Evolutionary conservation across 2,888 invertebrate genomes (phyloP).

Genomic region (Andrena praecox): DNA sequence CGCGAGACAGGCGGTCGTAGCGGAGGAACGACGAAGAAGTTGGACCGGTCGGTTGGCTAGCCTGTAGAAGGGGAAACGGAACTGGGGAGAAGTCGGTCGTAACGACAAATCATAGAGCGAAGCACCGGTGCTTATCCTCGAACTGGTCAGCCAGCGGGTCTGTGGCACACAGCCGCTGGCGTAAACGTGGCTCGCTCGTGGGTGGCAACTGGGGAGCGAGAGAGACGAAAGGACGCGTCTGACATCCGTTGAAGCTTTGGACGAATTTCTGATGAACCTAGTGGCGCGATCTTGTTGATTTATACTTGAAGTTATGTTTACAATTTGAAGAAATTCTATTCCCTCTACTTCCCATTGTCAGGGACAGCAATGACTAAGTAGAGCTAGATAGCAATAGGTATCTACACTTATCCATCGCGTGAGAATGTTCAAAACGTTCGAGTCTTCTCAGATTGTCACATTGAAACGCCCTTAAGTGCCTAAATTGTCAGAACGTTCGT

Average conservation of each 20-base stretch:
- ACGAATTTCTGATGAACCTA: background rate
- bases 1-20: slow-evolving; percentile 30
- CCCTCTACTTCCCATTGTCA: too few relatives aligned
- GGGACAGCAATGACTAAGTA: too few relatives aligned
- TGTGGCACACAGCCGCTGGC: slow-evolving; percentile 46
- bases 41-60: slow-evolving; percentile 25
- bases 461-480: slow-evolving; percentile 3
- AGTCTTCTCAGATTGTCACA: background rate
- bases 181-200: slow-evolving; percentile 20
- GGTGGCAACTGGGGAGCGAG: slow-evolving; percentile 4
- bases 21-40: slow-evolving; percentile 40
- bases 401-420: too few relatives aligned
- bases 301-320: too few relatives aligned
- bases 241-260: background rate
- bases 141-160: slow-evolving; percentile 56
- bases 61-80: slow-evolving; percentile 43
- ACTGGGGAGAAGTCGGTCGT: slow-evolving; percentile 57
- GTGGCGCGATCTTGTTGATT: too few relatives aligned
- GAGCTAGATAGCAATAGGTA: too few relatives aligned
- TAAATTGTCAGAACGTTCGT: slow-evolving; percentile 16
- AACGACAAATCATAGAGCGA: slow-evolving; percentile 61
- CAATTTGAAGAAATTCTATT: too few relatives aligned
- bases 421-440: too few relatives aligned
- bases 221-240: background rate
- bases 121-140: slow-evolving; percentile 46